phyloP scores from a whole-genome alignment of 2,888 invertebrate species.

The Drosophila falleni region DNA sequence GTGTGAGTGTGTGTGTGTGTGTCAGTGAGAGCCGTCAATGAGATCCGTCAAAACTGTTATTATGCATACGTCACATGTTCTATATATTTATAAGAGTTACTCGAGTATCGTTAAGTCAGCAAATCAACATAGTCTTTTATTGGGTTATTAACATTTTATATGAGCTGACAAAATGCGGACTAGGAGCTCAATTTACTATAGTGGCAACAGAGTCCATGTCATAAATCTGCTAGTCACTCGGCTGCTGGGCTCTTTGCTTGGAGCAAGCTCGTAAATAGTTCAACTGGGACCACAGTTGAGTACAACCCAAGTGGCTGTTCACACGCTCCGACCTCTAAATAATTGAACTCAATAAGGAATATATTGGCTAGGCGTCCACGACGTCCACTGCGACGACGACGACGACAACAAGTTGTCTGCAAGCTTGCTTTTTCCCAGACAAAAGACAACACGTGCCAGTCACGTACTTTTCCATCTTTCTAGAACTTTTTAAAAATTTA shows the following conservation, averaged over 20 bases:
- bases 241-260: constrained; percentile 6
- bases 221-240: constrained; percentile 31
- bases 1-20: constrained; percentile 5
- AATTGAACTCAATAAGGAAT: constrained; percentile 36
- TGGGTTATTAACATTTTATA: constrained; percentile 48
- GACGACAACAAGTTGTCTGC: constrained; percentile 52
- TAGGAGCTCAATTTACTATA: constrained; percentile 3
- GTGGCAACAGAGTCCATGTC: constrained; percentile 1
- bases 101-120: constrained; percentile 3
- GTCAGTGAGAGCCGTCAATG: constrained; percentile 6
- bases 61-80: constrained; percentile 48
- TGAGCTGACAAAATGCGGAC: constrained; percentile 10
- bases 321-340: constrained; percentile 46
- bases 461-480: constrained; percentile 23
- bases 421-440: constrained; percentile 50
- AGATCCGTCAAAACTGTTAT: constrained; percentile 30
- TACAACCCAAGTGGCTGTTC: constrained; percentile 44
- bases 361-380: constrained; percentile 17
- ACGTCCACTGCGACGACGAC: neutral
- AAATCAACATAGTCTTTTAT: constrained; percentile 29
- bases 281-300: constrained; percentile 1
- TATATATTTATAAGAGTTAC: neutral
- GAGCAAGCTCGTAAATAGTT: constrained; percentile 13
- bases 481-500: constrained; percentile 63
- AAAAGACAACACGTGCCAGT: constrained; percentile 30